Conservation (phyloP, 1,140 invertebrate genomes). For the Tribolium madens region DNA sequence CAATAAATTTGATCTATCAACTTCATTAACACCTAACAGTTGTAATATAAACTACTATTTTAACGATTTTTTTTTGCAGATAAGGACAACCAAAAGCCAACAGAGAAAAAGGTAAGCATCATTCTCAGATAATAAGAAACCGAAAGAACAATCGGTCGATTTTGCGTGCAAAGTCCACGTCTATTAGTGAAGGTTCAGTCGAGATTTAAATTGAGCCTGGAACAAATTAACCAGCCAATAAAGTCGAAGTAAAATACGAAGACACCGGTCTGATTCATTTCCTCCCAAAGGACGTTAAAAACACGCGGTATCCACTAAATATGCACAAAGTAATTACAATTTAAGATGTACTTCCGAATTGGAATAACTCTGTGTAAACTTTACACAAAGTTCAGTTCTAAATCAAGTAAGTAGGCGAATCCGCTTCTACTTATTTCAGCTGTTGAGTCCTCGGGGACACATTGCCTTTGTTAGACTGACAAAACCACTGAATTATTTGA, state of each 20-base stretch:
- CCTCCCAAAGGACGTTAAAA: constrained; percentile 59
- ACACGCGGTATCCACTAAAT: constrained; percentile 61
- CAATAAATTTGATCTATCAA: not conserved
- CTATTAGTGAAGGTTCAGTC: constrained; percentile 29
- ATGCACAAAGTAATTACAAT: constrained; percentile 62
- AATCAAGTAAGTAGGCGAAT: constrained; percentile 51
- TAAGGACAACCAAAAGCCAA: not conserved
- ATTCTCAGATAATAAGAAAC: not conserved
- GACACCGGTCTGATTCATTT: constrained; percentile 59
- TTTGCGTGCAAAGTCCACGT: constrained; percentile 13
- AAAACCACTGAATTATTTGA: constrained; percentile 45
- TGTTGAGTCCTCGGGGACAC: constrained; percentile 46
- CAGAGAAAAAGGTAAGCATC: constrained; percentile 12
- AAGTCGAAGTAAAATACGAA: constrained; percentile 58
- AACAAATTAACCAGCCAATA: constrained; percentile 51
- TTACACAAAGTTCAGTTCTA: constrained; percentile 51
- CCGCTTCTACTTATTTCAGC: constrained; percentile 48
- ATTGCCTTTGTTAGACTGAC: constrained; percentile 46
- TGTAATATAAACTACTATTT: not conserved
- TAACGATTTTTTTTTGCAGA: constrained; percentile 21
- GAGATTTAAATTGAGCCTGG: constrained; percentile 30
- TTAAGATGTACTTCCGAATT: constrained; percentile 61
- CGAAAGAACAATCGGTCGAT: not conserved
- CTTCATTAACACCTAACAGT: constrained; percentile 10
- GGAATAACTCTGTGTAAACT: constrained; percentile 49